Percentiles rank a stretch among this genome's conserved stretches.
phyloP scores from a whole-genome alignment of 2,888 invertebrate genomes.

The Amphipoea oculea region DNA sequence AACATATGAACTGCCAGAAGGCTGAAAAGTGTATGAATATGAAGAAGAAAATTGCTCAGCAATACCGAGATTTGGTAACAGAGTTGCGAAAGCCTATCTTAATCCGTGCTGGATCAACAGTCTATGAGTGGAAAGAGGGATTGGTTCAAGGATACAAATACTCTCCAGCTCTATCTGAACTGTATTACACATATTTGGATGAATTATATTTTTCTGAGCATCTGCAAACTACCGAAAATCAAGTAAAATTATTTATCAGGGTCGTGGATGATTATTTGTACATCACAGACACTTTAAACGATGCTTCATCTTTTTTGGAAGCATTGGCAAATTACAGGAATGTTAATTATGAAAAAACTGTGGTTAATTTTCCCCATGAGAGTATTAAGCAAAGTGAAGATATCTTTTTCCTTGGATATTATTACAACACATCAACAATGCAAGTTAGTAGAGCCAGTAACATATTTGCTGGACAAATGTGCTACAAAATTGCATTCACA shows the following conservation, averaged over 20 bases:
- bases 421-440: constrained; percentile 81
- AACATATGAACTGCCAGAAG: constrained; percentile 75
- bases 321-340: constrained; percentile 83
- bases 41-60: constrained; percentile 79
- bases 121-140: constrained; percentile 87
- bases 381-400: constrained; percentile 75
- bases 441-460: constrained; percentile 83
- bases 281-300: constrained; percentile 82
- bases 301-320: constrained; percentile 80
- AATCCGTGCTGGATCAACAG: constrained; percentile 85
- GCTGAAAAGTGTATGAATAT: constrained; percentile 72
- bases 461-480: constrained; percentile 85
- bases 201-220: constrained; percentile 78
- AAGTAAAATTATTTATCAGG: constrained; percentile 81
- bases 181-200: constrained; percentile 85
- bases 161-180: constrained; percentile 87
- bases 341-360: constrained; percentile 85
- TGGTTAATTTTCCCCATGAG: constrained; percentile 81
- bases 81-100: constrained; percentile 83
- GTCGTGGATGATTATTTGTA: constrained; percentile 89
- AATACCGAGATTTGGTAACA: constrained; percentile 80
- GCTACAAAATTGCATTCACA: constrained; percentile 86
- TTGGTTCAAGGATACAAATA: constrained; percentile 88
- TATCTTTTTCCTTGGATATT: constrained; percentile 85
- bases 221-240: constrained; percentile 64